Evolutionary conservation across 2,888 invertebrate species (phyloP), one percentile per base, ranked within the genome.

Genomic region (Phyllotreta striolata): DNA sequence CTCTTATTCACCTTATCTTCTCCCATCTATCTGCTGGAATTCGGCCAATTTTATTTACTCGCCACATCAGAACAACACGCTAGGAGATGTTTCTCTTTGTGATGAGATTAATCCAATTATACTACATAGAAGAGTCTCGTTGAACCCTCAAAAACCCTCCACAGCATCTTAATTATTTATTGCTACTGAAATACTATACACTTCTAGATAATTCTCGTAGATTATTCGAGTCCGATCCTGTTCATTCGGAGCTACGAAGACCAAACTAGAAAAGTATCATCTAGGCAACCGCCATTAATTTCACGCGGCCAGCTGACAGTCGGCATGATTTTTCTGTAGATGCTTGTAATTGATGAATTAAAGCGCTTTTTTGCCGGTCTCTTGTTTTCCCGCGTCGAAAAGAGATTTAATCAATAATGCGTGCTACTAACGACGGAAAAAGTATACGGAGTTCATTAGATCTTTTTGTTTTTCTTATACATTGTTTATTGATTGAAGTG

Each of bases 281-380:
- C 52, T 40, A 55, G 40, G 54, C 54, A 52, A 63, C 54, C 46
- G 55, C 49, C 63, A 63, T 63, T 59, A 55, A 63, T 63, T 63
- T 59, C 54, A 43, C 39, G 49, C 51, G 40, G 38, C 35, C 60
- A 43, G 35, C 63, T 63, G 63, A 59, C 63, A 63, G 46, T 55
- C 63, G 59, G 55, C 63, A 59, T 63, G 63, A 63, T 63, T 59
- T 63, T 63, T 55, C 59, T 24, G 55, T 24, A 59, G 46, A 59
- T 59, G 58, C 51, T 51, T 44, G 52, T 59, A 63, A 63, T 63
- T 63, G 63, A 63, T 63, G 63, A 63, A 63, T 63, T 59, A 58
- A 41, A 35, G 55, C 41, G 46, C 47, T 59, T 59, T 58, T 59
- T 55, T 34, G 52, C 52, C 37, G 34, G 14, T 10, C 24, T 54